Evolutionary conservation across 92 coral and sea anemone genomes (phyloP).

Genomic region (Epizoanthus stellaris): DNA sequence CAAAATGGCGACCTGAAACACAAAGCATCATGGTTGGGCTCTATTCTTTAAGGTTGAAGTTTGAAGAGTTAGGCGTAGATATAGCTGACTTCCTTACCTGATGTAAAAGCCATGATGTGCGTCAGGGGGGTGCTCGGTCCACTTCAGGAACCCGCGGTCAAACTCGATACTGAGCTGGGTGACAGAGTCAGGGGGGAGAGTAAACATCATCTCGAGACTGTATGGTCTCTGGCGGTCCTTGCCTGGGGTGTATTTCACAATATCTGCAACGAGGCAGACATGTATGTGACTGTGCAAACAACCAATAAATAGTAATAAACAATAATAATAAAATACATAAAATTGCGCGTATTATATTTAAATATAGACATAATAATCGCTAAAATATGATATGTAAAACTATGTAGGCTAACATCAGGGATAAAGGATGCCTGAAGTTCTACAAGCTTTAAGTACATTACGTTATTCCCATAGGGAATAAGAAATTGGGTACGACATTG

Average conservation of each 20-base stretch:
- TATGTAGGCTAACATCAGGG: too few relatives aligned
- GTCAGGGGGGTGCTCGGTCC: conserved; percentile 99
- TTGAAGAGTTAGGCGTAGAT: neutral
- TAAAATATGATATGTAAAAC: too few relatives aligned
- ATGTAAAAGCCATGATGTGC: conserved; percentile 98
- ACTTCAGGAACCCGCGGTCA: conserved; percentile 89
- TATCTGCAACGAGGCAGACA: conserved; percentile 42
- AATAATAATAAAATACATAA: too few relatives aligned
- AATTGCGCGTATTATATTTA: too few relatives aligned
- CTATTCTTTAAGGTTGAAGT: neutral
- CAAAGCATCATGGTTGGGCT: too few relatives aligned
- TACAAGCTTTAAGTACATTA: too few relatives aligned
- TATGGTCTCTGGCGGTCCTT: conserved; percentile 89
- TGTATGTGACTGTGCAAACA: neutral
- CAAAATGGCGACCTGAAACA: too few relatives aligned
- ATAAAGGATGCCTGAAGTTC: too few relatives aligned
- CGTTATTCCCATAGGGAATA: too few relatives aligned
- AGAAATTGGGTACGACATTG: too few relatives aligned
- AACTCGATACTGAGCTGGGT: conserved; percentile 85
- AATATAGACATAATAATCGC: too few relatives aligned
- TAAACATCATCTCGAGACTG: conserved; percentile 76
- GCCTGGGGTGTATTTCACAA: conserved; percentile 75
- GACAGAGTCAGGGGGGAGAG: conserved; percentile 90
- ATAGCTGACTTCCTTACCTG: conserved; percentile 59
- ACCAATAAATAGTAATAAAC: neutral